Evolutionary conservation across 2,888 invertebrate genomes (phyloP).

Genomic region (Apotomis capreana): DNA sequence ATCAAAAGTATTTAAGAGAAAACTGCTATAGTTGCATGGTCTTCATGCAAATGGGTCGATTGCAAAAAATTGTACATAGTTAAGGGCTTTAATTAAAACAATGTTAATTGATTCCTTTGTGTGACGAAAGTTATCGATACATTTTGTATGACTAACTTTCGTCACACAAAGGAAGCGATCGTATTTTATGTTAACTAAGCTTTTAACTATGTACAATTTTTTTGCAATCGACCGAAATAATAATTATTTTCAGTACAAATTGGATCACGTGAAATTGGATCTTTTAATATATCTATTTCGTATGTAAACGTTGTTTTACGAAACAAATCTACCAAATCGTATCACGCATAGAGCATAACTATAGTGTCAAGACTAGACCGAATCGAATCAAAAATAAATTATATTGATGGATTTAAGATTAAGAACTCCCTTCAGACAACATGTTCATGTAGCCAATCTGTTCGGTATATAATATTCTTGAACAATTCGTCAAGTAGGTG

Average conservation of each 20-base stretch:
- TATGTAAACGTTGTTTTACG: background rate
- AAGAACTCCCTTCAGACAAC: background rate
- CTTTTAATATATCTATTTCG: background rate
- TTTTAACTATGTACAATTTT: no score
- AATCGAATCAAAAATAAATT: slow-evolving; percentile 21
- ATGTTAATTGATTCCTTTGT: no score
- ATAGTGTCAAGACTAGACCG: slow-evolving; percentile 42
- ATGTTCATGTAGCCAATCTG: background rate
- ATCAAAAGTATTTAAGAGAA: background rate
- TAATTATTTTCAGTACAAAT: background rate
- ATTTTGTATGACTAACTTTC: no score
- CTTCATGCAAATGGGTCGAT: no score
- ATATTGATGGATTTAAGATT: background rate
- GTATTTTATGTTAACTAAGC: no score
- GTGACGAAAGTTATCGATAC: no score
- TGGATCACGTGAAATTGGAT: background rate
- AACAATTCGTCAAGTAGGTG: no score
- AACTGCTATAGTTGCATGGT: background rate
- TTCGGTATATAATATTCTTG: no score
- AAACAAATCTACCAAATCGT: background rate
- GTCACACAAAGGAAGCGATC: no score
- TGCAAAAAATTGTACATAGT: no score
- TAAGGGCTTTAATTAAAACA: no score
- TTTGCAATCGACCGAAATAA: no score
- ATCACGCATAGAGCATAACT: slow-evolving; percentile 16